A percentile compares a stretch with the other conserved stretches of the same genome.
Conservation (phyloP, 2,113 vertebrate species). For the Pygoscelis antarcticus region DNA sequence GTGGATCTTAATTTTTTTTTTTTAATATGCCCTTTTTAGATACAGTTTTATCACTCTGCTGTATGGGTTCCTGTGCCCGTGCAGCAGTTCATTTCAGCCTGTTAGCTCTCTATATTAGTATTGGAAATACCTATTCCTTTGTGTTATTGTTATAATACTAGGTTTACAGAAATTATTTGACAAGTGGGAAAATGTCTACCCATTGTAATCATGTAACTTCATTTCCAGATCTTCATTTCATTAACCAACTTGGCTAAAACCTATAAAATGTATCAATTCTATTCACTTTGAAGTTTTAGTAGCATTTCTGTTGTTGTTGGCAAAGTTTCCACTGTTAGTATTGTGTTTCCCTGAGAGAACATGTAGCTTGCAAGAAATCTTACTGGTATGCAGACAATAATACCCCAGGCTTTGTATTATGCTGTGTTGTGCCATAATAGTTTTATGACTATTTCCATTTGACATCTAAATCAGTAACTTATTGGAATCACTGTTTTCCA, state of each 20-base stretch:
- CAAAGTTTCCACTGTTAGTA: background rate
- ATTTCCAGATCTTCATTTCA: constrained; percentile 59
- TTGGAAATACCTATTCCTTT: constrained; percentile 38
- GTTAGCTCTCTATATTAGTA: background rate
- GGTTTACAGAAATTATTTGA: constrained; percentile 56
- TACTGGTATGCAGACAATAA: constrained; percentile 35
- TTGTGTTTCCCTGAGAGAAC: background rate
- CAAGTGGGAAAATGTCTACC: constrained; percentile 50
- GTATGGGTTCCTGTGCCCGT: background rate
- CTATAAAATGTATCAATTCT: constrained; percentile 24
- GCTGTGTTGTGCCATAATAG: constrained; percentile 13
- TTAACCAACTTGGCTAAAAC: constrained; percentile 57
- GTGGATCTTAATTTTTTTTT: background rate
- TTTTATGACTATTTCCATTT: constrained; percentile 33
- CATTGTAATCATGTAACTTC: constrained; percentile 41
- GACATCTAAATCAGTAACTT: constrained; percentile 18
- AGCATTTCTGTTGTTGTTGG: constrained; percentile 56
- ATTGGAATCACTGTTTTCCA: background rate
- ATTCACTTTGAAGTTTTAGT: constrained; percentile 63
- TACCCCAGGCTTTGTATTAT: constrained; percentile 6
- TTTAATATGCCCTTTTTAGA: background rate
- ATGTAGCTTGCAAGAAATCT: constrained; percentile 15
- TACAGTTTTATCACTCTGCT: background rate
- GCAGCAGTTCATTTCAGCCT: background rate
- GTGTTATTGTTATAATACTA: background rate